These are phyloP conservation scores for Eretmochelys imbricata DNA, from an alignment of 2,113 vertebrate genomes.

Conservation along the genomic window DNA sequence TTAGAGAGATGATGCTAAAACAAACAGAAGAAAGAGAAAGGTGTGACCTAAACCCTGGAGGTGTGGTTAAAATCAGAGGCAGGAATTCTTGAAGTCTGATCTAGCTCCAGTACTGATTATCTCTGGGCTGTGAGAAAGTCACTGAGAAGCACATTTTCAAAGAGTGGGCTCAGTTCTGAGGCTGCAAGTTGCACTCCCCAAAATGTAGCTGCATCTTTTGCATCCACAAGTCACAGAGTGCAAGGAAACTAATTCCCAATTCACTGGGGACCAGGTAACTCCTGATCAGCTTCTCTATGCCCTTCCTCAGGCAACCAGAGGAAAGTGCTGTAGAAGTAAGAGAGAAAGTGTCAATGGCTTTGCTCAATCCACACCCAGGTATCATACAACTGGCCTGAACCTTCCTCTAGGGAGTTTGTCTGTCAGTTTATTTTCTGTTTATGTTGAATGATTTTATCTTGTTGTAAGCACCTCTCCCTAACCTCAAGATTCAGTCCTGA, in stretches of 20 bases:
- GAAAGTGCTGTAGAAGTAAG: neutral
- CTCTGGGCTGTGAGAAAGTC: neutral
- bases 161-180: neutral
- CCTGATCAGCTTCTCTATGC: fast-evolving
- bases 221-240: neutral
- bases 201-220: neutral
- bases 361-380: neutral
- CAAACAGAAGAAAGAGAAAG: neutral
- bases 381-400: neutral
- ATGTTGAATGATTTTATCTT: neutral
- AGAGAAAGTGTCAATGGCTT: neutral
- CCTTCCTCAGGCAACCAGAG: neutral
- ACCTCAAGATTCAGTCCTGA: neutral
- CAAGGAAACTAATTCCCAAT: fast-evolving
- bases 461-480: neutral
- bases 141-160: neutral
- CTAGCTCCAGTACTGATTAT: fast-evolving
- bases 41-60: conserved; percentile 13
- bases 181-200: neutral
- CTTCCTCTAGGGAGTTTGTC: neutral
- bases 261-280: neutral
- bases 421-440: neutral
- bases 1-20: neutral
- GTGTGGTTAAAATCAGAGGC: fast-evolving
- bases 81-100: conserved; percentile 32